These are phyloP conservation scores for Coracopsis vasa DNA, from an alignment of 2,113 vertebrate species.

Conservation along the genomic window DNA sequence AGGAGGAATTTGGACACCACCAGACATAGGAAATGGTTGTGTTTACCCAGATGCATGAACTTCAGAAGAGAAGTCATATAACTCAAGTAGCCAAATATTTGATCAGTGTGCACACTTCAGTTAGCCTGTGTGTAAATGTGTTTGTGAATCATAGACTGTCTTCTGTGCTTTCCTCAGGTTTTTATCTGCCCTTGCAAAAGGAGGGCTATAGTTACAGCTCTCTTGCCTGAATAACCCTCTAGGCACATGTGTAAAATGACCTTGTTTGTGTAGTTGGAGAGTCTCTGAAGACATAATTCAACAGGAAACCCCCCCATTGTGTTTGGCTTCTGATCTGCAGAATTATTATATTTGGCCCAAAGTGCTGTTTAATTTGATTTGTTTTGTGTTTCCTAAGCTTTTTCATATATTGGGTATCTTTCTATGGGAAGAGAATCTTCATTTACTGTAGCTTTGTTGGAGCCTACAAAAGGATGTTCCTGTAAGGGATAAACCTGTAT, in stretches of 20 bases:
- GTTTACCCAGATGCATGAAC: slow-evolving; percentile 17
- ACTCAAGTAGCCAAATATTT: background rate
- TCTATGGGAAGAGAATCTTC: background rate
- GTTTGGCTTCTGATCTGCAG: background rate
- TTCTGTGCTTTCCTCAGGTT: background rate
- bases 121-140: background rate
- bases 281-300: background rate
- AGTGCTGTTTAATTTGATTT: background rate
- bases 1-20: background rate
- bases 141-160: background rate
- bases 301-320: accelerated
- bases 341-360: background rate
- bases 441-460: background rate
- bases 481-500: background rate
- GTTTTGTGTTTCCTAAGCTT: background rate
- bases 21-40: background rate
- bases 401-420: background rate
- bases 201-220: accelerated
- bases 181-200: background rate
- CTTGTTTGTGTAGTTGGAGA: background rate
- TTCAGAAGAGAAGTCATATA: background rate
- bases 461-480: background rate
- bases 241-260: background rate
- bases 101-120: background rate
- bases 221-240: background rate